Evolutionary conservation across 2,888 invertebrate genomes (phyloP), one percentile per base, ranked within the genome.

Genomic region (Dromius quadrimaculatus): DNA sequence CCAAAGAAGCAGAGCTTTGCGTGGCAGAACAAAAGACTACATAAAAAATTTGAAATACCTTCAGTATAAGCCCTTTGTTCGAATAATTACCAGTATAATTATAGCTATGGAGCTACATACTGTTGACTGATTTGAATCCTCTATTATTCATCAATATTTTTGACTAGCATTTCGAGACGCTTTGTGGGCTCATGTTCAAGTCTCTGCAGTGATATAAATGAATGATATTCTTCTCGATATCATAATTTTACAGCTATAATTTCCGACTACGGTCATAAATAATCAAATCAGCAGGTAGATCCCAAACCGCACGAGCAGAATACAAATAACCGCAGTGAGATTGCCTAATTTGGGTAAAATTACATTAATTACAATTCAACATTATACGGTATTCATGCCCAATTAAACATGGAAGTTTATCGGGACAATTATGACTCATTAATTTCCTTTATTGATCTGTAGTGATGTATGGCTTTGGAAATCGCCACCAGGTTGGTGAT

Each of bases 371-470:
- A 2, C 47, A 47, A 47, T 47, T 47, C 20, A 22, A 19, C 13
- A 23, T n/a, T 23, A 47, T 47, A 23, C 15, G 23, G 23, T 54
- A 54, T 54, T 54, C 28, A 23, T 28, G 15, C n/a, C 13, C 50
- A 23, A 54, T 54, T 54, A 54, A 54, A 41, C 41, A 41, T 43
- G 15, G 28, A 28, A 54, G 15, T 54, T 54, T 23, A 54, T 54
- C 50, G 50, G 11, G 23, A 41, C 17, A 28, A 54, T 54, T 54
- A 54, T 54, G 15, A 23, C 15, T 54, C 23, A 54, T 54, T 54
- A 54, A 23, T 11, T 41, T 28, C 50, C 50, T 13, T 28, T 54
- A 54, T 23, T 54, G 41, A 54, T 54, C 50, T 28, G 13, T 2
- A 15, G 15, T 54, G 50, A 54, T 54, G 50, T 15, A 54, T 54